These are phyloP conservation scores for Chelonoidis abingdonii DNA, from an alignment of 2,113 vertebrate genomes.

Conservation along the genomic window DNA sequence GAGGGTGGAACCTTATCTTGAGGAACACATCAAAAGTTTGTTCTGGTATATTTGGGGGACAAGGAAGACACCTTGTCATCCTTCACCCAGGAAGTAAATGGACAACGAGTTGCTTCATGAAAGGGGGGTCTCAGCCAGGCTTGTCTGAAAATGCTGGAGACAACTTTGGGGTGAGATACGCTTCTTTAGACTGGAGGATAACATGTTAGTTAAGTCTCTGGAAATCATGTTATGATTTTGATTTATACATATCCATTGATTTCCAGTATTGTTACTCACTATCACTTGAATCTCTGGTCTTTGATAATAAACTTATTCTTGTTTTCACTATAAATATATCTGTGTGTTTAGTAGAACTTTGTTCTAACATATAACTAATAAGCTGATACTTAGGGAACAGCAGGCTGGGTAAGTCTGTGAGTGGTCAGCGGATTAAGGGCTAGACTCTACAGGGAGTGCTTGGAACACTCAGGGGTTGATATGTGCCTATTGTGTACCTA, in stretches of 20 bases:
- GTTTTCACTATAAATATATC: not conserved
- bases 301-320: not conserved
- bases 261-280: not conserved
- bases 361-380: not conserved
- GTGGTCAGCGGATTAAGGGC: too few relatives aligned
- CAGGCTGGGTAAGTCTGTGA: not conserved
- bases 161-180: not conserved
- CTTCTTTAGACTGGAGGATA: too few relatives aligned
- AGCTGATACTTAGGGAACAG: not conserved
- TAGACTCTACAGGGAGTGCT: not conserved
- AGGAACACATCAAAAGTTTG: not conserved
- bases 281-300: not conserved
- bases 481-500: not conserved
- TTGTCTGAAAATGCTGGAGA: too few relatives aligned
- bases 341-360: not conserved
- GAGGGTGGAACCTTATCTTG: not conserved
- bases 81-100: too few relatives aligned
- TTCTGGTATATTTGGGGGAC: not conserved
- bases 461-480: not conserved
- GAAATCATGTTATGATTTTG: not conserved
- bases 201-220: not conserved
- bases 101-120: too few relatives aligned
- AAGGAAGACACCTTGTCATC: too few relatives aligned
- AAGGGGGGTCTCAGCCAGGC: too few relatives aligned
- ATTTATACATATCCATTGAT: not conserved